phyloP scores from a whole-genome alignment of 2,888 invertebrate genomes.

The Leptopilina syphax region DNA sequence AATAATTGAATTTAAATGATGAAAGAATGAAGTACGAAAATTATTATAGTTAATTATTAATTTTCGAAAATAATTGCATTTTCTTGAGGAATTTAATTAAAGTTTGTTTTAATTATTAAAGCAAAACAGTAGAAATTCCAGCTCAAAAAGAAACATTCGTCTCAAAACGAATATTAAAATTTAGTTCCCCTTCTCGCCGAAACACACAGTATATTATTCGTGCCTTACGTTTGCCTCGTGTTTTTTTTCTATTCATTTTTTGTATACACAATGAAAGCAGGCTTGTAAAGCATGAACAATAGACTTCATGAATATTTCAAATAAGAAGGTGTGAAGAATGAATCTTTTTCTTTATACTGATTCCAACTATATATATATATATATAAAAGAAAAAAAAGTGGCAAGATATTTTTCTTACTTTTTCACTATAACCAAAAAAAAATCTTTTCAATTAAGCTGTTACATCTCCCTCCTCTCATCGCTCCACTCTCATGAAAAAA shows the following conservation, averaged over 20 bases:
- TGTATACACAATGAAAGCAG: constrained; percentile 26
- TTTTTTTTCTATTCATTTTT: neutral
- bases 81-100: too few relatives aligned
- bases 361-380: too few relatives aligned
- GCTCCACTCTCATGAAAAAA: too few relatives aligned
- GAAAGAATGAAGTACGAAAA: too few relatives aligned
- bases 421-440: neutral
- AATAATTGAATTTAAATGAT: too few relatives aligned
- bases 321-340: constrained; percentile 30
- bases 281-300: constrained; percentile 36
- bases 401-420: constrained; percentile 19
- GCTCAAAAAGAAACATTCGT: too few relatives aligned
- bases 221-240: constrained; percentile 18
- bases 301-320: constrained; percentile 39
- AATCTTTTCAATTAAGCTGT: neutral
- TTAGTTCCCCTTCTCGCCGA: neutral
- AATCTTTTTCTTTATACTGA: constrained; percentile 18
- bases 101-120: too few relatives aligned
- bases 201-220: neutral
- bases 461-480: too few relatives aligned
- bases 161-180: neutral
- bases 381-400: neutral
- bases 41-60: too few relatives aligned
- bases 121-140: too few relatives aligned
- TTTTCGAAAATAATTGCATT: too few relatives aligned